Evolutionary conservation across 2,113 vertebrate species (phyloP), one percentile per base, ranked within the genome.

Genomic region (Phrynosoma platyrhinos): DNA sequence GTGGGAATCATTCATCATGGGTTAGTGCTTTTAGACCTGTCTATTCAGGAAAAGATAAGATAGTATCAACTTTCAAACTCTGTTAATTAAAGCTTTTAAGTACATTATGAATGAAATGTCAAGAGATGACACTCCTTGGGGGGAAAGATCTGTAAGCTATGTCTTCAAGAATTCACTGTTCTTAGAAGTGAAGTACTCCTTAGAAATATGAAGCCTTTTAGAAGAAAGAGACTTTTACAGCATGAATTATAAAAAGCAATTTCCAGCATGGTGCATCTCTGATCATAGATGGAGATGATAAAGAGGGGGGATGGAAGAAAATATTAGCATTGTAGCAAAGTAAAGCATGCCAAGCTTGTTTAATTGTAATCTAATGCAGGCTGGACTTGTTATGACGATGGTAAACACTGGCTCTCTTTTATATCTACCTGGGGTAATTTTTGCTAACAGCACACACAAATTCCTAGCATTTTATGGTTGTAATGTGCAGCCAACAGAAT

Each of bases 11-110:
- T 93, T 92, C 84, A 86, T 93, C 93, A 86, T 23, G 89, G 81
- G 76, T 21, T 72, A 90, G 84, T 90, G 91, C 91, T 80, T 87
- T 90, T 80, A 90, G 91, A 91, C 83, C 91, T 92, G 64, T 76
- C 92, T 93, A 62, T 23, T 82, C 88, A 91, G 88, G 93, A 94
- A 88, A 92, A 92, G 87, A 92, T 64, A 93, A 94, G 84, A 86
- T 88, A 91, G 74, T 87, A 93, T 95, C 93, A 92, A 0, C 89
- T 92, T 88, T 93, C 88, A 83, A 23, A 86, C 27, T 69, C 79
- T 64, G 52, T 32, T 80, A 91, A 91, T 93, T 92, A 90, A 91
- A 93, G 93, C 92, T 93, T 94, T 94, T 91, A 89, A 85, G 81
- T 90, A 82, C n/a, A 3, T 76, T 58, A 12, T 85, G 81, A 92